A percentile compares a stretch with the other conserved stretches of the same genome.
Conservation (phyloP, 2,888 invertebrate genomes). For the Anticlea derivata region DNA sequence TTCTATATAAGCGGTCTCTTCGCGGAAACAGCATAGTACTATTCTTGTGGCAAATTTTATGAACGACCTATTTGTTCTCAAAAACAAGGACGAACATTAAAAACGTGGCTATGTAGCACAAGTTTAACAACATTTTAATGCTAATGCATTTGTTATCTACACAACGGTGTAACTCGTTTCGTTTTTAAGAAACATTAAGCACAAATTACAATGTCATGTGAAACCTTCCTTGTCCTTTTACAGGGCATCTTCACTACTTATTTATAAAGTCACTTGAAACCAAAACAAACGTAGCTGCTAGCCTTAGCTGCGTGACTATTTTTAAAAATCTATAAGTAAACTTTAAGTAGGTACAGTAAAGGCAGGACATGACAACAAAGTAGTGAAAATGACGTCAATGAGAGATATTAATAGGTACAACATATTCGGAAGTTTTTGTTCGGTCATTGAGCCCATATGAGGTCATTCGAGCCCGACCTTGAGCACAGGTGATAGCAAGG, state of each 20-base stretch:
- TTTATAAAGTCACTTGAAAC: no score
- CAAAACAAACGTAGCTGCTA: no score
- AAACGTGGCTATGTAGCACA: constrained; percentile 31
- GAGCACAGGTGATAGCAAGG: constrained; percentile 51
- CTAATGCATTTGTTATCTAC: constrained; percentile 33
- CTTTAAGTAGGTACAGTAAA: no score
- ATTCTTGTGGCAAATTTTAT: constrained; percentile 12
- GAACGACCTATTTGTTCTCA: constrained; percentile 7
- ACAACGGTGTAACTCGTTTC: constrained; percentile 8
- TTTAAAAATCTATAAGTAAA: no score
- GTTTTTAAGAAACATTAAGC: neutral
- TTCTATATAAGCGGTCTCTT: neutral
- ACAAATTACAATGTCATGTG: neutral
- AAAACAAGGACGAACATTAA: constrained; percentile 35
- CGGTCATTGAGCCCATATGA: constrained; percentile 54
- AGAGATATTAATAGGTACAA: constrained; percentile 6
- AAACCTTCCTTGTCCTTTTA: neutral
- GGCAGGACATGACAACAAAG: no score
- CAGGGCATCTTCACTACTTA: neutral
- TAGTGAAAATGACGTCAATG: constrained; percentile 11
- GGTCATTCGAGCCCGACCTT: constrained; percentile 44
- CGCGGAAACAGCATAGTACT: constrained; percentile 8
- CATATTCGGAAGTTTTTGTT: constrained; percentile 43
- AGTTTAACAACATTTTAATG: constrained; percentile 32
- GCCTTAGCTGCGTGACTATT: no score